Evolutionary conservation across 2,888 invertebrate species (phyloP).

Genomic region (Onthophagus sagittarius): DNA sequence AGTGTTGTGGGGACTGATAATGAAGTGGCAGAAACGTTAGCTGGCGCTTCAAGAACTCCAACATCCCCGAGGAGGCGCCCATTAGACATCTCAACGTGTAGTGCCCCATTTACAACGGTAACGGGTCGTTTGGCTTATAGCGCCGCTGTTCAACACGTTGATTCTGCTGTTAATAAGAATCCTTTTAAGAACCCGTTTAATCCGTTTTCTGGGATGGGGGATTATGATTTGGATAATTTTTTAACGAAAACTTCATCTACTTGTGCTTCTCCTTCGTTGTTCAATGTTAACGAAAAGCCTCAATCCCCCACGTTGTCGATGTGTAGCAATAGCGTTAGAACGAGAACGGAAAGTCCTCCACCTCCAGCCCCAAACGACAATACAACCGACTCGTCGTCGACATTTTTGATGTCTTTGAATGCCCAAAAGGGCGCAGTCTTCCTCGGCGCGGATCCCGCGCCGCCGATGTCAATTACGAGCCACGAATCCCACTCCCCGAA

Average conservation of each 20-base stretch:
- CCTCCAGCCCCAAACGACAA: constrained; percentile 74
- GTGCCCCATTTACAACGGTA: constrained; percentile 62
- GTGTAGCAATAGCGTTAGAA: constrained; percentile 56
- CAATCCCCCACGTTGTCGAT: constrained; percentile 61
- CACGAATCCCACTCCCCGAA: constrained; percentile 58
- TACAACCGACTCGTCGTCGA: constrained; percentile 43
- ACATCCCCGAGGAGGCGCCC: constrained; percentile 58
- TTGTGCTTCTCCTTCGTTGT: constrained; percentile 53
- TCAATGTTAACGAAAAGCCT: constrained; percentile 54
- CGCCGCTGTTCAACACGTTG: constrained; percentile 63
- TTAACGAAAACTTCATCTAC: constrained; percentile 47
- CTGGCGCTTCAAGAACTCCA: constrained; percentile 50
- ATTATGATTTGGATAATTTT: constrained; percentile 49
- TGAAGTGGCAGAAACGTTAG: constrained; percentile 59
- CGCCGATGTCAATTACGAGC: constrained; percentile 43
- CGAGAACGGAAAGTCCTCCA: constrained; percentile 70
- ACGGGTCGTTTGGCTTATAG: constrained; percentile 64
- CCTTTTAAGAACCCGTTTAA: constrained; percentile 43
- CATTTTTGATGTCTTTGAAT: constrained; percentile 49
- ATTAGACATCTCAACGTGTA: constrained; percentile 54
- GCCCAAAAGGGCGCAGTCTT: constrained; percentile 47
- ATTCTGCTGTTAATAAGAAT: constrained; percentile 46
- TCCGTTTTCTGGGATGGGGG: constrained; percentile 43
- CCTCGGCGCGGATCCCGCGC: constrained; percentile 43
- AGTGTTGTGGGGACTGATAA: constrained; percentile 60